A percentile compares a stretch with the other conserved stretches of the same genome.
Evolutionary conservation across 2,113 vertebrate species (phyloP).

Genomic region (Thinocorus orbignyianus): DNA sequence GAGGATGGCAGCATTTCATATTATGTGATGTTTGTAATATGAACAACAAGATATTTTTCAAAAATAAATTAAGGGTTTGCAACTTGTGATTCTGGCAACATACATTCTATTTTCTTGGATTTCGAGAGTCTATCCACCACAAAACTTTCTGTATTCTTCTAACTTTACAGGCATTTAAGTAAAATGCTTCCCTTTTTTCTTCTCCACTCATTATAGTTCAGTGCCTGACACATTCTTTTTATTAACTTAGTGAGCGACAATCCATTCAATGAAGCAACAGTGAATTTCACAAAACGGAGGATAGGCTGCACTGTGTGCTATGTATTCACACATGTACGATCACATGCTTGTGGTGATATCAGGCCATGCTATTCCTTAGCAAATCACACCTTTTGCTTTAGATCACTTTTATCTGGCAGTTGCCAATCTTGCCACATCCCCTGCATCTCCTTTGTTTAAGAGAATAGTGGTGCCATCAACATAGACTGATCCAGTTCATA

Average conservation of each 20-base stretch:
- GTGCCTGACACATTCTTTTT: not conserved
- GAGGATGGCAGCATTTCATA: not conserved
- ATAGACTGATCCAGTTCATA: not conserved
- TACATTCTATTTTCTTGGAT: not conserved
- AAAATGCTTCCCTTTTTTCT: not conserved
- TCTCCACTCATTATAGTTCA: not conserved
- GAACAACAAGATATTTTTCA: not conserved
- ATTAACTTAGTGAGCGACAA: not conserved
- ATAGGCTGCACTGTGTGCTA: not conserved
- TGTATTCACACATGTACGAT: not conserved
- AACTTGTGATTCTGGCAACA: not conserved
- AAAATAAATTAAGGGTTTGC: not conserved
- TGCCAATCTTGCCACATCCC: fast-evolving
- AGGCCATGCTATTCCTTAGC: not conserved
- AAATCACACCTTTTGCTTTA: not conserved
- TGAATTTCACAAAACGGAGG: not conserved
- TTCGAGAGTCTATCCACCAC: fast-evolving
- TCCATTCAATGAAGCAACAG: not conserved
- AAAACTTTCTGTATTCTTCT: not conserved
- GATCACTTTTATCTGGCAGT: not conserved
- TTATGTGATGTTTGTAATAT: not conserved
- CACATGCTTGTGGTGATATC: not conserved
- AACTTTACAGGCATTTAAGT: not conserved
- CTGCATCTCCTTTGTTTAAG: not conserved
- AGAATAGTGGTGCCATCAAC: not conserved